Evolutionary conservation across 1,140 invertebrate species (phyloP).

Genomic region (Drosophila bocqueti): DNA sequence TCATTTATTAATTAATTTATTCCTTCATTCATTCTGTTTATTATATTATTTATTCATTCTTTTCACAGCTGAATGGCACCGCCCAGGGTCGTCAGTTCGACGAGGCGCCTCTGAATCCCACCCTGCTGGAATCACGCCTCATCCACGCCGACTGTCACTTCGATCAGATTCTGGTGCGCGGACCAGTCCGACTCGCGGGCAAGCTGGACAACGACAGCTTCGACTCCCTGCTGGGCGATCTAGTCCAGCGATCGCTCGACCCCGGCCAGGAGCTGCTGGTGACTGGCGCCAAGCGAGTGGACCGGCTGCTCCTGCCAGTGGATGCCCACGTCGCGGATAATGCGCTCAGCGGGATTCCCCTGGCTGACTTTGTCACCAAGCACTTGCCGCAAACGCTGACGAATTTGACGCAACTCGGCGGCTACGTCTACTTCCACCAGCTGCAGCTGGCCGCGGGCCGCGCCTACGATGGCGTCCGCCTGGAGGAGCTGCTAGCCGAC

Average conservation of each 20-base stretch:
- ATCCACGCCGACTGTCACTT: conserved; percentile 85
- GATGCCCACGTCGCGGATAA: conserved; percentile 63
- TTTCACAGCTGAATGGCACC: conserved; percentile 84
- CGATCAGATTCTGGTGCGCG: conserved; percentile 84
- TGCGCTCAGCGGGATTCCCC: conserved; percentile 80
- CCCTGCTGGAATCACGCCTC: conserved; percentile 73
- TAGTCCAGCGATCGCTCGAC: conserved; percentile 77
- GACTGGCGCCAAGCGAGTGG: conserved; percentile 82
- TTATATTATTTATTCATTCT: neutral
- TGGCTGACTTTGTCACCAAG: conserved; percentile 85
- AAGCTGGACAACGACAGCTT: conserved; percentile 71
- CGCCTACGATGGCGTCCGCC: conserved; percentile 78
- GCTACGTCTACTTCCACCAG: conserved; percentile 84
- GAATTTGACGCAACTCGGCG: conserved; percentile 72
- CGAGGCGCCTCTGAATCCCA: conserved; percentile 85
- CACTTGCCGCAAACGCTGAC: conserved; percentile 82
- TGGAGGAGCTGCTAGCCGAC: conserved; percentile 79
- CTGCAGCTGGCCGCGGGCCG: conserved; percentile 63
- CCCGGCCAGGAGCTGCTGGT: conserved; percentile 70
- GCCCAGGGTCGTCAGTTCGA: conserved; percentile 84
- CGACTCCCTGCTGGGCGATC: conserved; percentile 49
- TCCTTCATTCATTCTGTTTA: neutral
- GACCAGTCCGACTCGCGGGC: conserved; percentile 80
- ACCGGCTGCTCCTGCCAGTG: conserved; percentile 71
- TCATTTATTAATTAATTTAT: neutral